Evolutionary conservation across 2,888 invertebrate species (phyloP).

Genomic region (Tipula lateralis): DNA sequence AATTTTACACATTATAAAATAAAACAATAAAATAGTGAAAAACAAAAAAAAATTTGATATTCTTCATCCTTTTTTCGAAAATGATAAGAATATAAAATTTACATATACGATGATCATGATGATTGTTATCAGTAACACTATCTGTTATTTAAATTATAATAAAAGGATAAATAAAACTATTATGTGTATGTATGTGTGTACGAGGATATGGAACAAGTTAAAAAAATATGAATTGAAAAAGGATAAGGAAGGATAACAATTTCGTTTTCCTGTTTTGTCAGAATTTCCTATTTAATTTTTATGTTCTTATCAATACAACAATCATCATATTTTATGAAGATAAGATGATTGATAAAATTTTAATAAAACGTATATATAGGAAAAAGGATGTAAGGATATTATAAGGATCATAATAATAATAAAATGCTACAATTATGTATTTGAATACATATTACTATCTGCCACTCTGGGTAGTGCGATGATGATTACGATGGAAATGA

Average conservation of each 20-base stretch:
- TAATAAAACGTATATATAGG: conserved; percentile 12
- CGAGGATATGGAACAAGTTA: not conserved
- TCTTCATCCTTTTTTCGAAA: conserved; percentile 6
- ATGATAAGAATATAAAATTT: conserved; percentile 19
- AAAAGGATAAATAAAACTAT: conserved; percentile 11
- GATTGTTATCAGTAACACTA: conserved; percentile 24
- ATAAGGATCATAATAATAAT: not conserved
- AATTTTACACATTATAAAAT: conserved; percentile 24
- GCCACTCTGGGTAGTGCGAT: not conserved
- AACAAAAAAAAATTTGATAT: not conserved
- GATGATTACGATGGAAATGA: not conserved
- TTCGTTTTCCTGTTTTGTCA: conserved; percentile 11
- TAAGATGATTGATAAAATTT: conserved; percentile 19
- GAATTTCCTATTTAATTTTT: conserved; percentile 19
- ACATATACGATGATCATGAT: conserved; percentile 24
- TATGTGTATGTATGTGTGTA: not conserved
- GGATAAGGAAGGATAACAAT: conserved; percentile 24
- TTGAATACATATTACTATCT: too few species aligned
- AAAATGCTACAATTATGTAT: not conserved
- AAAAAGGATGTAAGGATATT: not conserved
- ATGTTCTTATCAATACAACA: conserved; percentile 19
- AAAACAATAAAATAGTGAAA: conserved; percentile 12
- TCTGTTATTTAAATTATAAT: conserved; percentile 24
- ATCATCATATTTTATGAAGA: conserved; percentile 15
- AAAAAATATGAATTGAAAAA: not conserved